Conservation (phyloP, 2,888 invertebrate species). For the Scaptomyza caliginosa region DNA sequence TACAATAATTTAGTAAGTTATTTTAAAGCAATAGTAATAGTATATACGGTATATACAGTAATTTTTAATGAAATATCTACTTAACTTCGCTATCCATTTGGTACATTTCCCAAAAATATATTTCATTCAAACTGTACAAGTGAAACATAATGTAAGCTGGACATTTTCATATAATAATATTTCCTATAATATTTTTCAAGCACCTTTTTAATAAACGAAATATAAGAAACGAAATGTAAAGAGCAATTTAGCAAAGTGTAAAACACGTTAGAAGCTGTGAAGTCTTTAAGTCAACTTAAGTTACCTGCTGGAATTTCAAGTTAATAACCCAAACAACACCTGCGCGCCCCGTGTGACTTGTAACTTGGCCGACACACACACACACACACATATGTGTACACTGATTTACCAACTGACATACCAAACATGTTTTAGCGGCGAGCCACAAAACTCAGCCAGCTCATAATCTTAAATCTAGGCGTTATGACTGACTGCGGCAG, state of each 20-base stretch:
- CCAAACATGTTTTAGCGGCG: conserved; percentile 53
- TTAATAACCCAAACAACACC: conserved; percentile 44
- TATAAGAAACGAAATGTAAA: too few species aligned
- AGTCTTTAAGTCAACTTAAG: conserved; percentile 31
- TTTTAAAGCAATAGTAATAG: too few species aligned
- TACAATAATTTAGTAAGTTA: too few species aligned
- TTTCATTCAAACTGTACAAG: too few species aligned
- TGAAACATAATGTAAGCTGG: too few species aligned
- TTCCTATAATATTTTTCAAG: neutral
- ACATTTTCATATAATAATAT: too few species aligned
- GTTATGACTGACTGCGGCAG: conserved; percentile 54
- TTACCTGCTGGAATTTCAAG: conserved; percentile 33
- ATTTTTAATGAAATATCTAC: too few species aligned
- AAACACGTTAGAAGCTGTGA: conserved; percentile 12
- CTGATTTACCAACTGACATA: conserved; percentile 72
- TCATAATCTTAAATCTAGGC: conserved; percentile 77
- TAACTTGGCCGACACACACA: conserved; percentile 24
- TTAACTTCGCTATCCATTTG: too few species aligned
- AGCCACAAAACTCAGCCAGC: conserved; percentile 73
- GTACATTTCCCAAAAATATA: too few species aligned
- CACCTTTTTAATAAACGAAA: neutral
- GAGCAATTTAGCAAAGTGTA: neutral
- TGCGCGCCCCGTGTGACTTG: conserved; percentile 22
- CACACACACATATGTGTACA: conserved; percentile 35
- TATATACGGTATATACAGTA: too few species aligned